Conservation (phyloP, 1,140 invertebrate genomes). For the Diabrotica undecimpunctata region DNA sequence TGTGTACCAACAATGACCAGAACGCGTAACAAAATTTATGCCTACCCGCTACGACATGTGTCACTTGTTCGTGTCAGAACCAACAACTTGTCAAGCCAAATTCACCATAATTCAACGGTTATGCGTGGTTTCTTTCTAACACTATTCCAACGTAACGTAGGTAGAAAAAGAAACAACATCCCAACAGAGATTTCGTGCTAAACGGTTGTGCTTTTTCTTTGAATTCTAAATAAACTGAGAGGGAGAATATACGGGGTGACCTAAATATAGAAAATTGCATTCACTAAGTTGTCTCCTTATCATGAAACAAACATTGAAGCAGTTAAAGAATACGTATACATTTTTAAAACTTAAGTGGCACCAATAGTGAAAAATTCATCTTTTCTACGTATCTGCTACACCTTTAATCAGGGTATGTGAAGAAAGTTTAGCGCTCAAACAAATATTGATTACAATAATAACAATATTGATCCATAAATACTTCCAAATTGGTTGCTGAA, state of each 20-base stretch:
- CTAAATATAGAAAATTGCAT: too few species aligned
- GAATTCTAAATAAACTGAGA: background rate
- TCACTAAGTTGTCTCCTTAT: too few species aligned
- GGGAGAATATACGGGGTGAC: background rate
- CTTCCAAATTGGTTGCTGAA: too few species aligned
- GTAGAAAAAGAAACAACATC: background rate
- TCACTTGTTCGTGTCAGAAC: constrained; percentile 34
- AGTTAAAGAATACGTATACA: too few species aligned
- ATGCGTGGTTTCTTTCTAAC: constrained; percentile 5
- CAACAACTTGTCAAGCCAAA: constrained; percentile 31
- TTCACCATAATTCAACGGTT: constrained; percentile 14
- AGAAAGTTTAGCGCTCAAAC: too few species aligned
- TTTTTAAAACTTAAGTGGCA: too few species aligned
- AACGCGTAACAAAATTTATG: constrained; percentile 24
- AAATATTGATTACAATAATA: too few species aligned
- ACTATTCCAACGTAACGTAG: background rate
- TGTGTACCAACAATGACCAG: background rate
- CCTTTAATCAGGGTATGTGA: too few species aligned
- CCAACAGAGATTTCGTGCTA: background rate
- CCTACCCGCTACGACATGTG: constrained; percentile 37
- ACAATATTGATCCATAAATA: too few species aligned
- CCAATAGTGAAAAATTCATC: too few species aligned
- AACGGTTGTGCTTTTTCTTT: background rate
- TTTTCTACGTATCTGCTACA: too few species aligned
- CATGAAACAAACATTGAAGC: too few species aligned